Base-by-base conservation (phyloP, 2,113 vertebrate genomes). In the Catharus fuscescens region DNA sequence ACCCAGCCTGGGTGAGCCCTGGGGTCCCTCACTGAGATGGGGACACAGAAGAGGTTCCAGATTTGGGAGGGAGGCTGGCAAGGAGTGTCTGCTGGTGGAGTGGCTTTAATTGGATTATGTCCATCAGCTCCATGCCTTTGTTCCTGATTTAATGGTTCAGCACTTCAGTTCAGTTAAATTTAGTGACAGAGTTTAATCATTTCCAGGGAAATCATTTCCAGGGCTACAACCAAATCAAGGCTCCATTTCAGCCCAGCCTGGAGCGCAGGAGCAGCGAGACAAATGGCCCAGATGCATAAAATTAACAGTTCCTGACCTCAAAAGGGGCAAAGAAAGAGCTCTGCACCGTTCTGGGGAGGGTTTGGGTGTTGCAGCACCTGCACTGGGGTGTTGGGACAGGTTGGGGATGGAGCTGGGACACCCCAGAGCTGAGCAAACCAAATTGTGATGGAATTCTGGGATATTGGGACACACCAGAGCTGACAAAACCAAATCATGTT, bases 101-200 rank as follows among this genome's bases (percentile, higher is more conserved):
- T 44, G 67, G 8, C 66, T 79, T 92, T 97, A 95, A 97, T 59
- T 81, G 88, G 95, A 96, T 97, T 93, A 92, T 18, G 72, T 47
- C 64, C 92, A 91, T 93, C 91, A 57, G 53, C 95, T 86, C 87
- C 62, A 15, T 34, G 97, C 95, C 95, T 96, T 90, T 94, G 92
- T 89, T 76, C 52, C 80, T 36, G 84, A 96, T 88, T 94, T 94
- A 93, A 96, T 73, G 95, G 93, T 96, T 96, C 83, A 61, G 85
- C 96, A 95, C 95, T 95, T 78, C 71, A 76, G 92, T 45, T 94
- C 91, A 65, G 15, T 93, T 93, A 79, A 78, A 95, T 95, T 91
- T 54, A 53, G 57, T 14, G 47, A 19, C 2, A 38, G 67, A 8
- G 67, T 83, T 72, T 72, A 64, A 84, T 73, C 69, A 83, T 72